Base-by-base conservation (phyloP, 2,888 invertebrate genomes). In the Bellardia bayeri region DNA sequence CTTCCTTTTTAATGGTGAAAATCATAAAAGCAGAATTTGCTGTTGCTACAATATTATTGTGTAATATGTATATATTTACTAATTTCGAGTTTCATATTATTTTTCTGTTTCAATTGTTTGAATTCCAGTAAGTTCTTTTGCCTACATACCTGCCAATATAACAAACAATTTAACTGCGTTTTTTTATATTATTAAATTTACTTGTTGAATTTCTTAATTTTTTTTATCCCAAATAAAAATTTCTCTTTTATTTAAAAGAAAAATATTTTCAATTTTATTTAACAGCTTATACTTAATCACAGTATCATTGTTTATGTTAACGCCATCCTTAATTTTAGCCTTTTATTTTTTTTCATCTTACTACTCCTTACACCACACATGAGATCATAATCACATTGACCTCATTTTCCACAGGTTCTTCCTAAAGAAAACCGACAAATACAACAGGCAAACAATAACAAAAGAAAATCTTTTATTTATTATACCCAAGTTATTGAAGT, bases 341-440 rank as follows among this genome's bases (percentile, higher is more conserved):
- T 40, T 63, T 68, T 79, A 37, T 16, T 30, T 40, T 30, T 63
- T 71, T 42, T 54, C 1, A 23, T 45, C 3, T 45, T 45, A 13
- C 45, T 45, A 45, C 11, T 71, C n/a, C 8, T 63, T 45, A 37
- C 45, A n/a, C 9, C 42, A 69, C 51, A 68, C 51, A 72, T 33
- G 61, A 66, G 72, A 84, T 84, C 16, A 14, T 66, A 40, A 83
- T 78, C 76, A 54, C 16, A 79, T 58, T 79, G 79, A 84, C 84
- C 84, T 51, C 64, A 64, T 71, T 83, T 78, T 72, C 13, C 3
- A 63, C 3, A 33, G 54, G 63, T 63, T 71, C 63, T 66, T 84
- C 66, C 72, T 72, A n/a, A 71, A 54, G 45, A 58, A 58, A 30
- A 5, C 54, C n/a, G 37, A 54, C 33, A 68, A 78, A 56, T n/a